Base-by-base conservation (phyloP, 2,888 invertebrate species). In the Drosophila tripunctata region DNA sequence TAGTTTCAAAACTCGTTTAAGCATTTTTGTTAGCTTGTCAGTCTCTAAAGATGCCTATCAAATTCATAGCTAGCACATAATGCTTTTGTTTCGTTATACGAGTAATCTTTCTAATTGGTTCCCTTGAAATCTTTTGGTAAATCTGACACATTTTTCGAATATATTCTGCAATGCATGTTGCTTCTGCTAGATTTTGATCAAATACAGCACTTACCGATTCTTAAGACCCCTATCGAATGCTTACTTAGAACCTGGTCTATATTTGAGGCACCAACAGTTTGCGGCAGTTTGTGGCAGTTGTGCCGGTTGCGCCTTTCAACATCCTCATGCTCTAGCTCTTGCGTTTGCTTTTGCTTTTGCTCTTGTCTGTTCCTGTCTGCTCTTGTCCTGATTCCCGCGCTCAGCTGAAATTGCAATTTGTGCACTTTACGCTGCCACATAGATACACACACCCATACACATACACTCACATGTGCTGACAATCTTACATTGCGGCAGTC, bases 391-490 rank as follows among this genome's bases (percentile, higher is more conserved):
- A 68, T 78, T 81, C 78, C 73, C 76, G 76, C 76, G 76, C 67
- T 63, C 63, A 69, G 67, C 72, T 75, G 61, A 69, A 73, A 78
- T 83, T 83, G 84, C 73, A 81, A 80, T 83, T 81, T 81, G 80
- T 83, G 81, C 81, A 82, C 82, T 81, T 78, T 78, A 66, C 75
- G 61, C 65, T 69, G 81, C 64, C 75, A 66, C 75, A 74, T 55
- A 64, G 62, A 72, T 55, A 43, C 24, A 36, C 31, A 45, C 51
- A 51, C 58, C 33, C 31, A 57, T 33, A 44, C 15, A 33, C 10
- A 31, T 10, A 41, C 19, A 60, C 36, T 19, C 47, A n/a, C 22
- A 36, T 22, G 41, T n/a, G 30, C n/a, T 33, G 24, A 43, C 14
- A 31, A 17, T n/a, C 40, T 47, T 27, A 54, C 48, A 55, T 57